These are phyloP conservation scores for Chrysomela aeneicollis DNA, from an alignment of 2,888 invertebrate genomes.

Conservation along the genomic window DNA sequence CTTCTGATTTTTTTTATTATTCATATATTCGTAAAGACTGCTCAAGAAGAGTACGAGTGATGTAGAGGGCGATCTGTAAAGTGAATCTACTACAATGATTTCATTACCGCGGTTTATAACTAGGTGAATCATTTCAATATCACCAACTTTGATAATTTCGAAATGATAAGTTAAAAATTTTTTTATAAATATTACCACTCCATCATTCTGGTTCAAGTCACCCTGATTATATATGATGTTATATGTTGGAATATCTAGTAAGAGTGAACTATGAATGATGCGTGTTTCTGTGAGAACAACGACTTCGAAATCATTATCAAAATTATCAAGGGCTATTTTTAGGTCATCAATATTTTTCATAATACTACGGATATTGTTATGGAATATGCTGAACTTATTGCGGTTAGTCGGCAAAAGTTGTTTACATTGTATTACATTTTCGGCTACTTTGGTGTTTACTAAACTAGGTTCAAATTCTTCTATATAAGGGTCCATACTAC, in stretches of 20 bases:
- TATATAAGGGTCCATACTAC: constrained; percentile 13
- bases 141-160: constrained; percentile 9
- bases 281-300: constrained; percentile 17
- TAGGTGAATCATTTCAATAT: constrained; percentile 16
- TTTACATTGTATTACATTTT: constrained; percentile 7
- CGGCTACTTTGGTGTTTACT: constrained; percentile 15
- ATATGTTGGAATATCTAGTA: constrained; percentile 11
- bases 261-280: constrained; percentile 16
- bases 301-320: constrained; percentile 16
- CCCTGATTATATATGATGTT: constrained; percentile 6
- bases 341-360: constrained; percentile 15
- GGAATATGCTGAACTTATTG: constrained; percentile 1
- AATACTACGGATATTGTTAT: constrained; percentile 10
- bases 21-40: constrained; percentile 13
- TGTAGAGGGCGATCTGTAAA: constrained; percentile 2
- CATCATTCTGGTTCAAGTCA: constrained; percentile 16
- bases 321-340: constrained; percentile 3
- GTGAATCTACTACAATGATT: constrained; percentile 1
- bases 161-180: constrained; percentile 5
- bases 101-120: constrained; percentile 12
- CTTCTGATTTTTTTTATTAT: constrained; percentile 10
- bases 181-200: constrained; percentile 11
- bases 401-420: not conserved
- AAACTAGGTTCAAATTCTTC: constrained; percentile 10
- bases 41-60: constrained; percentile 13